A percentile compares a stretch with the other conserved stretches of the same genome.
These are phyloP conservation scores for Leptinotarsa rubiginosa DNA, from an alignment of 2,888 invertebrate species.

Conservation along the genomic window DNA sequence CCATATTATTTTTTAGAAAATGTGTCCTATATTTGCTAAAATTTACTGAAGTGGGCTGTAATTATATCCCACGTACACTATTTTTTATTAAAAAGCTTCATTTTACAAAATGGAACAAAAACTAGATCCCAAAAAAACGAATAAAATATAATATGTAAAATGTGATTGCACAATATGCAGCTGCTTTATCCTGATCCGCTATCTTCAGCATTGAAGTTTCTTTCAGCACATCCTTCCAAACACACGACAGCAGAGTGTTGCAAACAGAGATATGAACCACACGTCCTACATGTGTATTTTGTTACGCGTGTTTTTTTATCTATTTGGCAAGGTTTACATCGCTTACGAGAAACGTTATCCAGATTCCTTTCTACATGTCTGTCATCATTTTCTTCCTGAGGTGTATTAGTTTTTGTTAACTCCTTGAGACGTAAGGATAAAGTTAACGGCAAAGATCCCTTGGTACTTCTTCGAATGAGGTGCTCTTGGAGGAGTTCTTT, in stretches of 20 bases:
- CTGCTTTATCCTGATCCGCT: background rate
- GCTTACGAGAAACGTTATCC: too few species aligned
- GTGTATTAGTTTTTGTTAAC: too few species aligned
- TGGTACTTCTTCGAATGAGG: too few species aligned
- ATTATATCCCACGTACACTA: constrained; percentile 2
- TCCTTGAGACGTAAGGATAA: too few species aligned
- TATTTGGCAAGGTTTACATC: too few species aligned
- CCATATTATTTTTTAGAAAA: constrained; percentile 6
- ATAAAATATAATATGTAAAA: constrained; percentile 1
- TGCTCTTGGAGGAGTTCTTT: too few species aligned
- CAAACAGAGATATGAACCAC: too few species aligned
- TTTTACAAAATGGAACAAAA: background rate
- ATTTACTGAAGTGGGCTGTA: constrained; percentile 2
- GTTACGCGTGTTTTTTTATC: constrained; percentile 8
- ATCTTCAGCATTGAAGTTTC: constrained; percentile 1
- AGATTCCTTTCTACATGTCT: too few species aligned
- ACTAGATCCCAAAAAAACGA: background rate
- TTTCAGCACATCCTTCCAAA: too few species aligned
- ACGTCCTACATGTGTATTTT: background rate
- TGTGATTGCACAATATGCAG: background rate
- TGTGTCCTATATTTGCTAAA: constrained; percentile 4
- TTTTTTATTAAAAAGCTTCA: constrained; percentile 4
- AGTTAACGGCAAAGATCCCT: too few species aligned
- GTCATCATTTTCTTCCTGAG: too few species aligned
- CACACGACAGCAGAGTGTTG: too few species aligned